A percentile compares a stretch with the other conserved stretches of the same genome.
These are phyloP conservation scores for Spodoptera littoralis DNA, from an alignment of 2,888 invertebrate genomes.

Conservation along the genomic window DNA sequence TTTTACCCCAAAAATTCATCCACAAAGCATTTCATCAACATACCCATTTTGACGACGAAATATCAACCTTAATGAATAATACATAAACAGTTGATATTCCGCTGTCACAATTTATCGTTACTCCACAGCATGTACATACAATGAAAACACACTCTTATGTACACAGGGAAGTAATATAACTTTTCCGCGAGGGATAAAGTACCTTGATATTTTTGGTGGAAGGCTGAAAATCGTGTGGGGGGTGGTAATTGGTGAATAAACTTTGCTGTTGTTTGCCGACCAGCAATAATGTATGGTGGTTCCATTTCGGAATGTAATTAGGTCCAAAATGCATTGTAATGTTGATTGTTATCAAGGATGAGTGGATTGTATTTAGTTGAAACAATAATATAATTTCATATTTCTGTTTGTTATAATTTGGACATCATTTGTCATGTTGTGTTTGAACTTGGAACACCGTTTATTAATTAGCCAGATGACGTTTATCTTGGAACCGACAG, in stretches of 20 bases:
- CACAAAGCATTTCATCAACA: constrained; percentile 12
- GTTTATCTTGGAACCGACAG: too few relatives aligned
- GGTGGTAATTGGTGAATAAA: constrained; percentile 19
- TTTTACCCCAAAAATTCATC: constrained; percentile 8
- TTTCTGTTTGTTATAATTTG: too few relatives aligned
- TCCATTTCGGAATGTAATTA: constrained; percentile 33
- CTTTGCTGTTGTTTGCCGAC: constrained; percentile 28
- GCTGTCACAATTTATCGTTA: constrained; percentile 27
- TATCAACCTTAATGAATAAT: constrained; percentile 15
- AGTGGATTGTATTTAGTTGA: not conserved
- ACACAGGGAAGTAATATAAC: constrained; percentile 2
- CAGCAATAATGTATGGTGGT: constrained; percentile 32
- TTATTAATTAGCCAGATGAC: too few relatives aligned
- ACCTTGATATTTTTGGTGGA: not conserved
- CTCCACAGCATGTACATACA: constrained; percentile 20
- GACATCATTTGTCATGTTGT: too few relatives aligned
- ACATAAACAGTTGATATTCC: constrained; percentile 35
- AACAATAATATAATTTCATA: too few relatives aligned
- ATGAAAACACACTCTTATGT: constrained; percentile 16
- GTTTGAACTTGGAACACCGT: not conserved
- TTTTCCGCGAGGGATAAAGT: constrained; percentile 2
- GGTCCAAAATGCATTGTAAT: constrained; percentile 32
- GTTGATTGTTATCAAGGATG: constrained; percentile 26
- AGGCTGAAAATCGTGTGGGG: constrained; percentile 14
- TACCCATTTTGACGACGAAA: constrained; percentile 14